Conservation (phyloP, 2,888 invertebrate genomes). For the Ornithoptera alexandrae region DNA sequence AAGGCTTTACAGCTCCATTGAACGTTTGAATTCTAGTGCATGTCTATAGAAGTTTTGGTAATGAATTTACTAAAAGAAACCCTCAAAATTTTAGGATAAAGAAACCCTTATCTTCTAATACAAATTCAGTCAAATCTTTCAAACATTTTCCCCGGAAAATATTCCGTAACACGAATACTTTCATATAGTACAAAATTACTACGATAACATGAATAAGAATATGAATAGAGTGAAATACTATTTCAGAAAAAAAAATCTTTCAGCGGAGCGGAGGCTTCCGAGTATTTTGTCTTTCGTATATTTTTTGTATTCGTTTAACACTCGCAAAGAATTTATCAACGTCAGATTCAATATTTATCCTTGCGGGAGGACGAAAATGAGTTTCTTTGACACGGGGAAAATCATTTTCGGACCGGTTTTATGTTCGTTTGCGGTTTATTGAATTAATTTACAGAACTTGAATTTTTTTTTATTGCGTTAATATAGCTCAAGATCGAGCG, state of each 20-base stretch:
- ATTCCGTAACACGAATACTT: not conserved
- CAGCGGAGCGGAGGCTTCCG: not conserved
- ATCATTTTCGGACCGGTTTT: constrained; percentile 19
- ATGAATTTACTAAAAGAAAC: too few relatives aligned
- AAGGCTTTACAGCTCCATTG: too few relatives aligned
- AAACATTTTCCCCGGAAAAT: not conserved
- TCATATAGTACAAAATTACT: too few relatives aligned
- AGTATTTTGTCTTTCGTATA: constrained; percentile 4
- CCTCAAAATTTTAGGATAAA: too few relatives aligned
- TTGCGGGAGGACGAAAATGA: constrained; percentile 20
- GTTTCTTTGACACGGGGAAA: constrained; percentile 17
- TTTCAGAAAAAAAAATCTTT: not conserved
- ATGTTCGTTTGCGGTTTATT: constrained; percentile 15
- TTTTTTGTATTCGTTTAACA: constrained; percentile 21
- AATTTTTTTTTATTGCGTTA: too few relatives aligned
- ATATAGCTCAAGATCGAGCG: too few relatives aligned
- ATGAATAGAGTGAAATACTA: constrained; percentile 3
- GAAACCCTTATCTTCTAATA: too few relatives aligned
- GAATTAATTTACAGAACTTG: constrained; percentile 15
- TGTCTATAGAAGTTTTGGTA: too few relatives aligned
- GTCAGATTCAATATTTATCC: constrained; percentile 29
- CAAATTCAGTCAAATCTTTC: too few relatives aligned
- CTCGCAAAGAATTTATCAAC: constrained; percentile 25
- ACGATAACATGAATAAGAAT: not conserved
- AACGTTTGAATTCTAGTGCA: too few relatives aligned